These are phyloP conservation scores for Brachystomella parvula DNA, from an alignment of 1,140 invertebrate species.

Conservation along the genomic window DNA sequence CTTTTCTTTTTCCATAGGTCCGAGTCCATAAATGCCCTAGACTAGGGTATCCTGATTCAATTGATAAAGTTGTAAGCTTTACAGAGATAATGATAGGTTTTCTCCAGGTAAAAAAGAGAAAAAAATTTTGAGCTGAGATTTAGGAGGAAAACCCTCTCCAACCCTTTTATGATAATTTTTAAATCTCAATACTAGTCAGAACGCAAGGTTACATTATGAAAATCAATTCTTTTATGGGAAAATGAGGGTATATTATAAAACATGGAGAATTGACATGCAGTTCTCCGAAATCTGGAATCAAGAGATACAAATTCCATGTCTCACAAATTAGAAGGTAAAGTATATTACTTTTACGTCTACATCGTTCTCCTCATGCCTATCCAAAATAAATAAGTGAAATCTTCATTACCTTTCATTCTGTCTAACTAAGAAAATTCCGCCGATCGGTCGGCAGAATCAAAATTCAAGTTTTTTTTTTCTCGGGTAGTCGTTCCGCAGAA, in stretches of 20 bases:
- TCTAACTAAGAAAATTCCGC: too few species aligned
- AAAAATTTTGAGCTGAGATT: background rate
- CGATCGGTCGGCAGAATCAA: too few species aligned
- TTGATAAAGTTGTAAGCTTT: background rate
- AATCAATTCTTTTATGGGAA: conserved; percentile 2
- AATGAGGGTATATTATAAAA: background rate
- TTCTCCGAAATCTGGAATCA: background rate
- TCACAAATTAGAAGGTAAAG: background rate
- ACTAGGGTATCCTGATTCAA: background rate
- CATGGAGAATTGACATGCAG: background rate
- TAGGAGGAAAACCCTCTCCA: too few species aligned
- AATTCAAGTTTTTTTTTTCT: too few species aligned
- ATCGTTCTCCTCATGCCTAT: background rate
- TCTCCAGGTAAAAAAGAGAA: background rate
- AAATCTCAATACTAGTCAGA: too few species aligned
- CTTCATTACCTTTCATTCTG: conserved; percentile 1
- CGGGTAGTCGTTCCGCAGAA: too few species aligned
- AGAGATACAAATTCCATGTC: background rate
- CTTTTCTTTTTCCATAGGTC: background rate
- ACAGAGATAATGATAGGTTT: background rate
- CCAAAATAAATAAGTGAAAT: background rate
- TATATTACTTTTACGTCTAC: background rate
- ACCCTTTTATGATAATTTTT: conserved; percentile 2
- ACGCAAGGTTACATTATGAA: background rate
- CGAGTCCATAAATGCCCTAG: background rate